Percentiles rank a stretch among this genome's conserved stretches.
Evolutionary conservation across 2,797 vertebrate genomes (phyloP).

Genomic region (Jordanella pulchra): DNA sequence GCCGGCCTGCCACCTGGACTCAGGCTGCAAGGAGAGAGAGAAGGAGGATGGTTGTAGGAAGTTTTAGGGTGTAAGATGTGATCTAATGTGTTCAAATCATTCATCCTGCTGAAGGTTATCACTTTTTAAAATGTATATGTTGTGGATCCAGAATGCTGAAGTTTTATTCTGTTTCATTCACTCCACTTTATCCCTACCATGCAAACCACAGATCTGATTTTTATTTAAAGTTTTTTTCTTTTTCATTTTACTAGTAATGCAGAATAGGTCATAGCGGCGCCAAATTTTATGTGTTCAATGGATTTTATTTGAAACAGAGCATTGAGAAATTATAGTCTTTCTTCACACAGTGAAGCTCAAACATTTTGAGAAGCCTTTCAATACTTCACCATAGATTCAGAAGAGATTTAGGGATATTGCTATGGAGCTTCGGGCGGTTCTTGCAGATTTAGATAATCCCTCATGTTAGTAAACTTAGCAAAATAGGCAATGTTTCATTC

Average conservation of each 20-base stretch:
- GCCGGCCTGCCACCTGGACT: constrained; percentile 75
- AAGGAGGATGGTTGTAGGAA: constrained; percentile 33
- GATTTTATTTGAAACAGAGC: neutral
- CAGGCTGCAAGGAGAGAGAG: constrained; percentile 39
- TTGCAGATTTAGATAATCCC: too few species aligned
- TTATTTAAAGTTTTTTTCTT: too few species aligned
- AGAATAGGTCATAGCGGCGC: too few species aligned
- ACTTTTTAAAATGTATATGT: neutral
- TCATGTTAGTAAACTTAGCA: too few species aligned
- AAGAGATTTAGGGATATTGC: neutral
- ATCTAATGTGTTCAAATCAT: constrained; percentile 22
- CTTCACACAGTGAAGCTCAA: neutral
- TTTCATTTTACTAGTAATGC: neutral
- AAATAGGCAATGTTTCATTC: too few species aligned
- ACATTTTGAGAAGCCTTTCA: neutral
- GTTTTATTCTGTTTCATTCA: too few species aligned
- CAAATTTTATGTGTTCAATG: neutral
- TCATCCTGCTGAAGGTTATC: constrained; percentile 9
- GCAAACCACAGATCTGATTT: neutral
- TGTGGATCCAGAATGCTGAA: neutral
- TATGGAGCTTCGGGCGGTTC: neutral
- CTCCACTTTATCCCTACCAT: too few species aligned
- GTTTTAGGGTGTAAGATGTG: constrained; percentile 32
- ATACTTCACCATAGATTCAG: neutral
- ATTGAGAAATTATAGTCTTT: too few species aligned